Evolutionary conservation across 2,888 invertebrate genomes (phyloP).

Genomic region (Yponomeuta sedellus): DNA sequence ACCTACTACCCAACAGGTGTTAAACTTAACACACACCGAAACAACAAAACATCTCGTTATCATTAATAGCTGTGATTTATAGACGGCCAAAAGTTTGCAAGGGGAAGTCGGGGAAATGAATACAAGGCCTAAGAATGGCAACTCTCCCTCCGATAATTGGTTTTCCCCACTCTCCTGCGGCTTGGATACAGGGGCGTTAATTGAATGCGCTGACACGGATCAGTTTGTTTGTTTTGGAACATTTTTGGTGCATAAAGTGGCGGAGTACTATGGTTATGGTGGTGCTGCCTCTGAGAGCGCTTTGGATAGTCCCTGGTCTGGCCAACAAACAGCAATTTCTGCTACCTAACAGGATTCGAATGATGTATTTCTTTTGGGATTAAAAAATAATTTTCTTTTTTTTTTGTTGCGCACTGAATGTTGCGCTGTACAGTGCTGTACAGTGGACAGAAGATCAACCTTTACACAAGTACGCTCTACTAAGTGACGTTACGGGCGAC

Average conservation of each 20-base stretch:
- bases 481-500: no score
- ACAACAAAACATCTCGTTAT: conserved; percentile 2
- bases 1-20: not conserved
- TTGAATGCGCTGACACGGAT: conserved; percentile 5
- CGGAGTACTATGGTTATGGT: not conserved
- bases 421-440: no score
- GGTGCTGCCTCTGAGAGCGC: not conserved
- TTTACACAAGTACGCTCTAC: no score
- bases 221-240: not conserved
- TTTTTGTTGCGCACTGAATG: no score
- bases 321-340: no score
- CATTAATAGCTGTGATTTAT: conserved; percentile 13
- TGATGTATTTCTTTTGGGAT: no score
- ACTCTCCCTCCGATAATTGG: conserved; percentile 11
- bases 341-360: no score
- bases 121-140: conserved; percentile 11
- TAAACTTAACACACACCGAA: not conserved
- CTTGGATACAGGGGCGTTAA: conserved; percentile 6
- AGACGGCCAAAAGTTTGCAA: conserved; percentile 3
- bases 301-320: no score
- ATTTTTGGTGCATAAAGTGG: not conserved
- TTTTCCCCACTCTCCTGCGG: conserved; percentile 9
- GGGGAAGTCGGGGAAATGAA: conserved; percentile 3
- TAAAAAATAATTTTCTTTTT: no score
- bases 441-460: no score